Conservation (phyloP, 2,888 invertebrate species). For the Psylliodes chrysocephalus region DNA sequence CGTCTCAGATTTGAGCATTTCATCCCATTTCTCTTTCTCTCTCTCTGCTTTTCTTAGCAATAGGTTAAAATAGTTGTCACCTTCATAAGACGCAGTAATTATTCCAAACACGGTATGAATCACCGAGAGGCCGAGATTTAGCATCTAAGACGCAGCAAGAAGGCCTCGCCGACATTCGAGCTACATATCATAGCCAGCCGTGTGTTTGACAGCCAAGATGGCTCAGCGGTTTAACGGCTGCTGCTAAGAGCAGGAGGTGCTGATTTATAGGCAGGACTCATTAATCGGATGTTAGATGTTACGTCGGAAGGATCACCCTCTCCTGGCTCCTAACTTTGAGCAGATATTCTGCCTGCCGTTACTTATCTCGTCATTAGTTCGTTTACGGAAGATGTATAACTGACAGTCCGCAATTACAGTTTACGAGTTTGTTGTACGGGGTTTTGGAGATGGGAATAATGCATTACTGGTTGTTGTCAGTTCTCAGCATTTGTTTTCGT, state of each 20-base stretch:
- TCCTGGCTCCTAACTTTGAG: not conserved
- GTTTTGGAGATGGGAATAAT: too few species aligned
- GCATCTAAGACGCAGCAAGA: constrained; percentile 45
- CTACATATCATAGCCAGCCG: constrained; percentile 54
- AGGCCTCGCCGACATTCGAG: constrained; percentile 50
- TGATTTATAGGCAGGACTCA: constrained; percentile 58
- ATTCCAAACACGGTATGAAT: constrained; percentile 46
- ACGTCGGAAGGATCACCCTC: constrained; percentile 47
- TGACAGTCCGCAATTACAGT: constrained; percentile 20
- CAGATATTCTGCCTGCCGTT: constrained; percentile 32
- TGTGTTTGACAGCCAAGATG: constrained; percentile 57
- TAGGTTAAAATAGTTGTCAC: constrained; percentile 22
- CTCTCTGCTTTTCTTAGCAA: too few species aligned
- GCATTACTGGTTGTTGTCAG: too few species aligned
- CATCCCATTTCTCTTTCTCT: too few species aligned
- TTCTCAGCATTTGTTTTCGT: too few species aligned
- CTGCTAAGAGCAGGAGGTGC: constrained; percentile 56
- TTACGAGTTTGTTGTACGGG: too few species aligned
- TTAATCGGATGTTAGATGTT: constrained; percentile 50
- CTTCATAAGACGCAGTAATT: constrained; percentile 41
- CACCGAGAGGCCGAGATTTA: constrained; percentile 45
- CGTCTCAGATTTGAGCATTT: too few species aligned
- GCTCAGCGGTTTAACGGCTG: constrained; percentile 54
- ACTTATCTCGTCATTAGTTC: constrained; percentile 51
- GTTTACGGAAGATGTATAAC: constrained; percentile 23